A percentile compares a stretch with the other conserved stretches of the same genome.
phyloP scores from a whole-genome alignment of 30 jellyfish, hydroid and myxozoan species.

The Chrysaora quinquecirrha region DNA sequence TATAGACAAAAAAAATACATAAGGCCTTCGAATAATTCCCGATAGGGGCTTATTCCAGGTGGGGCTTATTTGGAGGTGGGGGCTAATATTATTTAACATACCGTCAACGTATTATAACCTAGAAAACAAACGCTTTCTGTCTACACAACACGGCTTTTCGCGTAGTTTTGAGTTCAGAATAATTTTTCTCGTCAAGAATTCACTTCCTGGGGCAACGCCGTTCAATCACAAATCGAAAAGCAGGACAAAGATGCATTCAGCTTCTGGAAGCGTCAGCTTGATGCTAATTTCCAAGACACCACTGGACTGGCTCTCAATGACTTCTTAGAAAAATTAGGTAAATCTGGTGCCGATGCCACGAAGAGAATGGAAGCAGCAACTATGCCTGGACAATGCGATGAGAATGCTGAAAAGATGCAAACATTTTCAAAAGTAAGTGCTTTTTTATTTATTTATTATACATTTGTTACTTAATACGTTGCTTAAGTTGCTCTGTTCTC shows the following conservation, averaged over 20 bases:
- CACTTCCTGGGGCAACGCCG: conserved; percentile 42
- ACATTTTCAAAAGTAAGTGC: conserved; percentile 33
- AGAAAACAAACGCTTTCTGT: too few relatives aligned
- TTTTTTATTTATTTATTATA: too few relatives aligned
- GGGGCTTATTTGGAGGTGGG: too few relatives aligned
- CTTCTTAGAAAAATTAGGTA: conserved; percentile 13
- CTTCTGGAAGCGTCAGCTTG: conserved; percentile 39
- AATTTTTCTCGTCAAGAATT: conserved; percentile 1
- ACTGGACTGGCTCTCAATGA: conserved; percentile 26
- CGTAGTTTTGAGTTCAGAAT: too few relatives aligned
- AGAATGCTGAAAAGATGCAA: conserved; percentile 18
- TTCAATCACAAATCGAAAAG: conserved; percentile 32
- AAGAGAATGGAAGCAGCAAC: conserved; percentile 32
- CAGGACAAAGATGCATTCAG: conserved; percentile 48
- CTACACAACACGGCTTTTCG: too few relatives aligned
- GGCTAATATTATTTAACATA: too few relatives aligned
- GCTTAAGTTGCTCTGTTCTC: too few relatives aligned
- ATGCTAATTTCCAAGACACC: not conserved
- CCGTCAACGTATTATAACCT: too few relatives aligned
- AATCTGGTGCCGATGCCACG: conserved; percentile 7
- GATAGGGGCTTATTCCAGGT: too few relatives aligned
- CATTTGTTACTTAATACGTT: too few relatives aligned
- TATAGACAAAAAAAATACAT: too few relatives aligned
- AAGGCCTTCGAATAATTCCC: too few relatives aligned
- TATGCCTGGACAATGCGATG: conserved; percentile 23